These are phyloP conservation scores for Yponomeuta plumbellus DNA, from an alignment of 2,888 invertebrate genomes.

Conservation along the genomic window DNA sequence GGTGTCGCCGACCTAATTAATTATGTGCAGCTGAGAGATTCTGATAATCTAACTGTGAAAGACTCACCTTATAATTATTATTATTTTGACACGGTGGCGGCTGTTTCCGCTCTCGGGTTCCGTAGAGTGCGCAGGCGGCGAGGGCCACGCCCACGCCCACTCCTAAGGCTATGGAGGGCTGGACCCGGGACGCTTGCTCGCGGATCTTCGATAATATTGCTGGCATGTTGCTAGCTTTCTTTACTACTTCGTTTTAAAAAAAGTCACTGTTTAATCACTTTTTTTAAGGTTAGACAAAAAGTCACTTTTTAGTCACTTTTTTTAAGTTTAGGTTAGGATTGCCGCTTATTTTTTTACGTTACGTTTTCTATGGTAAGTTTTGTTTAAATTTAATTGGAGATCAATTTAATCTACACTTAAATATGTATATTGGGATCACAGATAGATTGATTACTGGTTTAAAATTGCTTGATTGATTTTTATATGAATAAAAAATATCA, in stretches of 20 bases:
- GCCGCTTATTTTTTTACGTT: background rate
- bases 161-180: slow-evolving; percentile 59
- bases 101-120: slow-evolving; percentile 58
- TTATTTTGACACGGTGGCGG: slow-evolving; percentile 54
- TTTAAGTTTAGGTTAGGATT: background rate
- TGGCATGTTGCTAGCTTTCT: slow-evolving; percentile 50
- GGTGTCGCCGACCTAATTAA: too few species aligned
- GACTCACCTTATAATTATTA: slow-evolving; percentile 65
- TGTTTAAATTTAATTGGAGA: background rate
- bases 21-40: too few species aligned
- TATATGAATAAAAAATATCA: slow-evolving; percentile 15
- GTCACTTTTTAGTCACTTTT: background rate
- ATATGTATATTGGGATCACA: background rate
- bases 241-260: background rate
- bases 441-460: background rate
- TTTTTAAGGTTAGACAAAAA: background rate
- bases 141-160: slow-evolving; percentile 66
- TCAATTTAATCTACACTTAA: background rate
- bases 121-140: slow-evolving; percentile 62
- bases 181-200: slow-evolving; percentile 61
- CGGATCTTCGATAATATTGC: slow-evolving; percentile 66
- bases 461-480: background rate
- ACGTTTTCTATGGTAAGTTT: background rate
- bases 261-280: background rate
- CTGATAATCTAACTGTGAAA: too few species aligned